phyloP scores from a whole-genome alignment of 2,888 invertebrate species.

The Melieria omissa region DNA sequence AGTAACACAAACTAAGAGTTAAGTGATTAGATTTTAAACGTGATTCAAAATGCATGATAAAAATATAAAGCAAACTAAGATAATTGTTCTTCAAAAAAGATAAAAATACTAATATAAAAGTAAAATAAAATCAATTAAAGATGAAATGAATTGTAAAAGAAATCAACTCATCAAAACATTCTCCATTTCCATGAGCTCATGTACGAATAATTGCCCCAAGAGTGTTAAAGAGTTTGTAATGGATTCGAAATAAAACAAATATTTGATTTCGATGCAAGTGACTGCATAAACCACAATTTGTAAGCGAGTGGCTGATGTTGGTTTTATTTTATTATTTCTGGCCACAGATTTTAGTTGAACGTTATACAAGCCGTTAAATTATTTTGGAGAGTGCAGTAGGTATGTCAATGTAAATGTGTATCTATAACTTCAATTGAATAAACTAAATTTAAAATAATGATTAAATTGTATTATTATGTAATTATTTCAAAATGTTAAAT shows the following conservation, averaged over 20 bases:
- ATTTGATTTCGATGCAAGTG: too few relatives aligned
- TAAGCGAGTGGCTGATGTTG: too few relatives aligned
- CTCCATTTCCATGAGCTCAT: not conserved
- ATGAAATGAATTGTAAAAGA: too few relatives aligned
- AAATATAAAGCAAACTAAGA: slow-evolving; percentile 17
- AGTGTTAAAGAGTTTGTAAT: too few relatives aligned
- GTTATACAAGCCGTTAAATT: too few relatives aligned
- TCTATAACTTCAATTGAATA: slow-evolving; percentile 21
- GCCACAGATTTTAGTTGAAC: too few relatives aligned
- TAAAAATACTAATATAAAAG: slow-evolving; percentile 15
- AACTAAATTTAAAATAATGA: slow-evolving; percentile 12
- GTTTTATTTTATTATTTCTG: too few relatives aligned
- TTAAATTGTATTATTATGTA: slow-evolving; percentile 21
- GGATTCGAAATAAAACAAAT: too few relatives aligned
- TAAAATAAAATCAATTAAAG: slow-evolving; percentile 5
- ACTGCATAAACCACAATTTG: too few relatives aligned
- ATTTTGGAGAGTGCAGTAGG: not conserved
- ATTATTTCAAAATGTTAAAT: slow-evolving; percentile 32
- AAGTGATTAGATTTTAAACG: slow-evolving; percentile 26
- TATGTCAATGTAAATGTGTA: slow-evolving; percentile 20
- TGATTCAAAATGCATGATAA: slow-evolving; percentile 14
- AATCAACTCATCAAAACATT: not conserved
- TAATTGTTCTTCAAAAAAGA: not conserved
- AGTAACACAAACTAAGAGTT: slow-evolving; percentile 12
- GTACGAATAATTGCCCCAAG: not conserved